Conservation (phyloP, 2,113 vertebrate genomes). For the Camelus bactrianus region DNA sequence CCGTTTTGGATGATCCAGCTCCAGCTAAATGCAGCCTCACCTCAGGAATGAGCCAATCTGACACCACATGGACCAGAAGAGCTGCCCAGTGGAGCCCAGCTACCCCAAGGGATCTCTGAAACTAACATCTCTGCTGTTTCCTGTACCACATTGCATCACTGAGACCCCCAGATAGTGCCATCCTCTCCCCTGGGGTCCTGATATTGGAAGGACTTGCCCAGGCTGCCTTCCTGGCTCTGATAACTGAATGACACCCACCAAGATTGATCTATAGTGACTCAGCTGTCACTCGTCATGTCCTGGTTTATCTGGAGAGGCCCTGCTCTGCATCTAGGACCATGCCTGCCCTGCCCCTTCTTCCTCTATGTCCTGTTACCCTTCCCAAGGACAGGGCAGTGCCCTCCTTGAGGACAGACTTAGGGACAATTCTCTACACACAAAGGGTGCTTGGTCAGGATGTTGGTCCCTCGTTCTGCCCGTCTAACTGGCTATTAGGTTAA, state of each 20-base stretch:
- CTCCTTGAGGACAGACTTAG: background rate
- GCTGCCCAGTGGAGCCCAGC: background rate
- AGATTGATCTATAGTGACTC: background rate
- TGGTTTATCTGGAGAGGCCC: background rate
- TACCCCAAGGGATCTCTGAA: background rate
- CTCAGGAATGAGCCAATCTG: background rate
- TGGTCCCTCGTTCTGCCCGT: background rate
- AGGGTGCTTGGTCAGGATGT: background rate
- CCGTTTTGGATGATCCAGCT: background rate
- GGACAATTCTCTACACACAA: background rate
- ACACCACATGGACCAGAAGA: rapidly evolving
- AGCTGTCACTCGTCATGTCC: background rate
- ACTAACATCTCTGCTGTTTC: background rate
- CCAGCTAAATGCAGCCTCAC: background rate
- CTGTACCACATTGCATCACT: background rate
- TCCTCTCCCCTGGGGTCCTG: background rate
- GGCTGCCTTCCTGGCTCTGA: background rate
- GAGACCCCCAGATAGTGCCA: background rate
- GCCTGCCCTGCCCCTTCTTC: background rate
- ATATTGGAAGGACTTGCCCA: background rate
- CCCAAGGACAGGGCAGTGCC: background rate
- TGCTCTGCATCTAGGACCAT: background rate
- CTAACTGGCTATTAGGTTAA: background rate
- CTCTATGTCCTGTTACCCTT: background rate
- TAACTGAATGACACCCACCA: background rate